Evolutionary conservation across 2,888 invertebrate species (phyloP).

Genomic region (Emmelina monodactyla): DNA sequence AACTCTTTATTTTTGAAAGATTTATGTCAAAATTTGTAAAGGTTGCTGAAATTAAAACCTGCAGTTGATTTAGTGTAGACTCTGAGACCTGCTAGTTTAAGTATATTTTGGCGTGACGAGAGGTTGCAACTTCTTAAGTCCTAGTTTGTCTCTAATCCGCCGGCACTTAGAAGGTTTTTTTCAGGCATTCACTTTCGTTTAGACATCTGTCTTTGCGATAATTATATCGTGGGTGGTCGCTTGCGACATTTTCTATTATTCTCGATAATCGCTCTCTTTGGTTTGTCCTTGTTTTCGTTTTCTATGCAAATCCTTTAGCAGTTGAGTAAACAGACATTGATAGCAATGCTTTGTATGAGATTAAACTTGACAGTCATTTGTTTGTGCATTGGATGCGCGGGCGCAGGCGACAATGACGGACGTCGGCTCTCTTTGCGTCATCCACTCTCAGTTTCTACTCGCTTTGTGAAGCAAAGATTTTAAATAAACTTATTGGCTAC

Average conservation of each 20-base stretch:
- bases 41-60: neutral
- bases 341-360: too few relatives aligned
- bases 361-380: too few relatives aligned
- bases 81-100: too few relatives aligned
- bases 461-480: too few relatives aligned
- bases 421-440: too few relatives aligned
- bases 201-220: slow-evolving; percentile 52
- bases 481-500: too few relatives aligned
- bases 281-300: slow-evolving; percentile 57
- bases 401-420: too few relatives aligned
- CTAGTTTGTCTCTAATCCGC: slow-evolving; percentile 49
- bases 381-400: too few relatives aligned
- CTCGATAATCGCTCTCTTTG: slow-evolving; percentile 34
- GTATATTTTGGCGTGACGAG: slow-evolving; percentile 1
- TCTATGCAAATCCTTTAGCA: slow-evolving; percentile 42
- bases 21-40: slow-evolving; percentile 4
- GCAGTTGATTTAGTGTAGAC: too few relatives aligned
- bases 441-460: too few relatives aligned
- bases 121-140: slow-evolving; percentile 12
- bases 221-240: slow-evolving; percentile 50
- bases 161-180: slow-evolving; percentile 55
- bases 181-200: slow-evolving; percentile 43
- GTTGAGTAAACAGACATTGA: slow-evolving; percentile 47
- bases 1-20: too few relatives aligned
- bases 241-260: slow-evolving; percentile 25